Evolutionary conservation across 2,113 vertebrate genomes (phyloP), one percentile per base, ranked within the genome.

Genomic region (Ictalurus punctatus): DNA sequence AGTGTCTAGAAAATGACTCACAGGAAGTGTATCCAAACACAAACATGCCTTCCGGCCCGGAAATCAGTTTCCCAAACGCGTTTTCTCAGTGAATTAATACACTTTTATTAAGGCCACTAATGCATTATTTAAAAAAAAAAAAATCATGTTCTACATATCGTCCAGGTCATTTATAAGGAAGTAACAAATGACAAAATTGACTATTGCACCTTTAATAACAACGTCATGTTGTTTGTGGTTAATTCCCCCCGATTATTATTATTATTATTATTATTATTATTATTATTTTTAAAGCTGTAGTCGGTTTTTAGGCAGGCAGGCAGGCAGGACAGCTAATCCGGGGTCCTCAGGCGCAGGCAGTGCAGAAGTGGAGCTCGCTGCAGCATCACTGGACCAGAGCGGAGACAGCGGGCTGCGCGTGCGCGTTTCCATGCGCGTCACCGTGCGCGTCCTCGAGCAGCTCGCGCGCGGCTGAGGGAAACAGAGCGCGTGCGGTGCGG

Each of bases 401-500:
- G 17, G 84, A 71, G 67, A 40, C 44, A 78, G 86, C 56, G 83
- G 54, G 81, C 74, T 56, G 81, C 69, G 40, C 67, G 74, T 76
- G 74, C 88, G 86, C 81, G 87, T 65, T 44, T 37, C 25, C 16
- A 56, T 52, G 84, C 87, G 87, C 90, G 87, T 86, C 67, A 14
- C 58, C 73, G 87, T 80, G 78, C 89, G 89, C 90, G 87, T 91
- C 83, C 80, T 44, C 86, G 71, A 80, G 86, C 48, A 86, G 89
- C n/a, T n/a, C 37, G 40, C 79, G 80, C 90, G 84, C 90, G 86
- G 63, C 25, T 65, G 67, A 17, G 48, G 48, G 74, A 87, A n/a
- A 71, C 84, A 63, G 89, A 89, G 80, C 87, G 84, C 83, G 44
- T 58, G 65, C 84, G 37, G 81, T 74, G 76, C 86, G 73, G 67